These are phyloP conservation scores for Mythimna vitellina DNA, from an alignment of 2,888 invertebrate genomes.

Conservation along the genomic window DNA sequence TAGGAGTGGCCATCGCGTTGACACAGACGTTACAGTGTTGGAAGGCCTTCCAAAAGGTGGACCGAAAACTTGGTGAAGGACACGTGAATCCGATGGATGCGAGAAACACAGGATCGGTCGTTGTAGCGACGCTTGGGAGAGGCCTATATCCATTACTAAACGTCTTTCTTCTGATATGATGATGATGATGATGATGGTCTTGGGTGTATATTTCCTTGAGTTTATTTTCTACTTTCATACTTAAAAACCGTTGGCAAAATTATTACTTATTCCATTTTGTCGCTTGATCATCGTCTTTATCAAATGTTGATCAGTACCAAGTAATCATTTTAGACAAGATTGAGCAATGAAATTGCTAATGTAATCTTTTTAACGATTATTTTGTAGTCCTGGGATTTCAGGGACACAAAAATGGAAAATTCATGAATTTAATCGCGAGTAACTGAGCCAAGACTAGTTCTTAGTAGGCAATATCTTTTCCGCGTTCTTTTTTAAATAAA, in stretches of 20 bases:
- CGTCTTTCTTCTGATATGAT: too few species aligned
- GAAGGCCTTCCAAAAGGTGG: too few species aligned
- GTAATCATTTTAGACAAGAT: slow-evolving; percentile 29
- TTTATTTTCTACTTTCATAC: too few species aligned
- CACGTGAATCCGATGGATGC: too few species aligned
- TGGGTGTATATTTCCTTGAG: too few species aligned
- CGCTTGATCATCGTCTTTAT: neutral
- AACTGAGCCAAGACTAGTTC: neutral
- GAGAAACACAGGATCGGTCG: too few species aligned
- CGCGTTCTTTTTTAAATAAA: slow-evolving; percentile 30
- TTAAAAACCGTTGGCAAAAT: neutral
- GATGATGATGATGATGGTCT: too few species aligned
- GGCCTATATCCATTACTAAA: too few species aligned
- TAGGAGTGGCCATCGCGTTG: too few species aligned
- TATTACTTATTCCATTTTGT: neutral
- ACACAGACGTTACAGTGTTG: too few species aligned
- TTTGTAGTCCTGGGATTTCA: slow-evolving; percentile 22
- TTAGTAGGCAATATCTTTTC: neutral
- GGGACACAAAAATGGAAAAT: slow-evolving; percentile 38
- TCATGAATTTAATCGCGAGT: slow-evolving; percentile 22
- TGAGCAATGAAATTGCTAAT: slow-evolving; percentile 36
- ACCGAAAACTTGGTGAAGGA: too few species aligned
- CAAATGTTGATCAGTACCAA: slow-evolving; percentile 22
- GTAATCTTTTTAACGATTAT: slow-evolving; percentile 41
- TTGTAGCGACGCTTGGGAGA: too few species aligned